These are phyloP conservation scores for Cephalophus harveyi DNA, from an alignment of 2,113 vertebrate genomes.

Conservation along the genomic window DNA sequence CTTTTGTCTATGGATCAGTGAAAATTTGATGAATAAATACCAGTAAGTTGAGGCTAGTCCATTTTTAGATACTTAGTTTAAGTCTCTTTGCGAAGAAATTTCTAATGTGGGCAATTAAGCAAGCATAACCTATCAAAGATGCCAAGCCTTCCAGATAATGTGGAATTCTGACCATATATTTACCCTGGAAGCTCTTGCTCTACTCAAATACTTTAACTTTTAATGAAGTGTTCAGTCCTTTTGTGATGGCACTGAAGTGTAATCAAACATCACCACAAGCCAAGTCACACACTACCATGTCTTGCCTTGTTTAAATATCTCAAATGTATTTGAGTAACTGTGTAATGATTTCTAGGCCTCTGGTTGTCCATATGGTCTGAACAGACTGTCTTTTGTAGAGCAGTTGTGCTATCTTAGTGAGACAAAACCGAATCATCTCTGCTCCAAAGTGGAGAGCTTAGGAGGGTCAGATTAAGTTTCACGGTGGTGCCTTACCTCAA, in stretches of 20 bases:
- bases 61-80: constrained; percentile 13
- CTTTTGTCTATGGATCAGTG: constrained; percentile 28
- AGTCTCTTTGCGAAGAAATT: not conserved
- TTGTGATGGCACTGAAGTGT: constrained; percentile 57
- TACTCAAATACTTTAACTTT: constrained; percentile 53
- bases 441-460: not conserved
- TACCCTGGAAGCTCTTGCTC: constrained; percentile 44
- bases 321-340: constrained; percentile 46
- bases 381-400: constrained; percentile 54
- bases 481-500: not conserved
- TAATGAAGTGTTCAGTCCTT: constrained; percentile 58
- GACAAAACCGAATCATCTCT: constrained; percentile 22
- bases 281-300: constrained; percentile 44
- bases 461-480: not conserved
- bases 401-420: not conserved
- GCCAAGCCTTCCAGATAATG: constrained; percentile 24
- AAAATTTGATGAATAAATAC: constrained; percentile 15
- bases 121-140: constrained; percentile 39
- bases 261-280: constrained; percentile 66
- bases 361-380: constrained; percentile 57
- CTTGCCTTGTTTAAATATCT: constrained; percentile 65
- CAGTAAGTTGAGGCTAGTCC: not conserved
- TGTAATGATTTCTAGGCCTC: constrained; percentile 55
- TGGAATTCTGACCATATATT: constrained; percentile 49
- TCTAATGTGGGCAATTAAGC: constrained; percentile 38